phyloP scores from a whole-genome alignment of 92 coral and sea anemone species.

The Heliopora coerulea region DNA sequence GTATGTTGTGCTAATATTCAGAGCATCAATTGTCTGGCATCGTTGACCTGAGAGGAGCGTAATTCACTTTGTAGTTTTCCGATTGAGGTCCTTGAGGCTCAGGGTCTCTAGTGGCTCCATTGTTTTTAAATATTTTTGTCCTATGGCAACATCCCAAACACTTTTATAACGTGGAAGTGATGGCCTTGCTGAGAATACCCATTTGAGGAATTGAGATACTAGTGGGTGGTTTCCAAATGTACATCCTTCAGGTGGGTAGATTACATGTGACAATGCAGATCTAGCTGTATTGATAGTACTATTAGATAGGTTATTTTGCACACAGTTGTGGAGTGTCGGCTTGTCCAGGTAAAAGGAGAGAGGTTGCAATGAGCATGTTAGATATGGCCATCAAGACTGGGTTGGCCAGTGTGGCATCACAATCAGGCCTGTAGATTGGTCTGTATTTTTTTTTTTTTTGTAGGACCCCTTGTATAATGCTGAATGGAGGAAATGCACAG shows the following conservation, averaged over 20 bases:
- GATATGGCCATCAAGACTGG: too few species aligned
- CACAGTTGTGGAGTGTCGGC: too few species aligned
- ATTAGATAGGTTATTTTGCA: too few species aligned
- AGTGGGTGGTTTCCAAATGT: conserved; percentile 51
- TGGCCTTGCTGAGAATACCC: conserved; percentile 31
- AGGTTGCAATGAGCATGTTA: too few species aligned
- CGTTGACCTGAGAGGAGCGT: conserved; percentile 61
- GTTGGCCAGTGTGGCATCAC: too few species aligned
- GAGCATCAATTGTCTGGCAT: conserved; percentile 57
- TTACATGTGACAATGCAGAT: not conserved
- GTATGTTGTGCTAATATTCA: conserved; percentile 33
- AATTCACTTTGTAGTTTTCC: conserved; percentile 55
- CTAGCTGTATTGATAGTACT: not conserved
- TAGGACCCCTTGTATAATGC: too few species aligned
- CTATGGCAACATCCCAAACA: conserved; percentile 59
- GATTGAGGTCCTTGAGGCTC: conserved; percentile 46
- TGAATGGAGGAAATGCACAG: too few species aligned
- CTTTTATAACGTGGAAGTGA: conserved; percentile 24
- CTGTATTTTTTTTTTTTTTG: too few species aligned
- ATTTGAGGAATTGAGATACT: conserved; percentile 35
- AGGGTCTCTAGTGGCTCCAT: conserved; percentile 48
- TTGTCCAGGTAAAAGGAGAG: too few species aligned
- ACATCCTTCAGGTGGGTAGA: not conserved
- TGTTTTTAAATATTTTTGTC: conserved; percentile 39
- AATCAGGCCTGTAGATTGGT: too few species aligned